Conservation (phyloP, 92 coral and sea anemone species). For the Desmophyllum pertusum region DNA sequence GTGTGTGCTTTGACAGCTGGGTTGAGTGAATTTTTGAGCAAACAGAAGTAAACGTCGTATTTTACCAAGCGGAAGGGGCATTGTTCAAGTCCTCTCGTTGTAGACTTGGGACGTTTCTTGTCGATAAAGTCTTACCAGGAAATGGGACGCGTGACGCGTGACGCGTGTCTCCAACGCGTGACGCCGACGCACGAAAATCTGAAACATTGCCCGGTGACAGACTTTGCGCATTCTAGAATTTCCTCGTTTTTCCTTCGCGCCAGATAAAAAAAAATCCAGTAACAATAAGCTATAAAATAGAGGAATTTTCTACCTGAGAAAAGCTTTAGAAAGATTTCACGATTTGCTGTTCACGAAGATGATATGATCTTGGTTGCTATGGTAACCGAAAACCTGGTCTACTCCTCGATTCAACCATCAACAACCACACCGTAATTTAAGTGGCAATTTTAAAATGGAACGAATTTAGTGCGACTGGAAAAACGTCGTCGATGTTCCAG, state of each 20-base stretch:
- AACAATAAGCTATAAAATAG: background rate
- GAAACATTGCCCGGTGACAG: background rate
- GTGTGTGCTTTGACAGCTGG: conserved; percentile 15
- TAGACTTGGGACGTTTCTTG: conserved; percentile 3
- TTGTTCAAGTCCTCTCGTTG: background rate
- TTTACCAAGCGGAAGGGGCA: background rate
- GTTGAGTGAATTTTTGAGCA: conserved; percentile 46
- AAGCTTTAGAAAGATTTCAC: background rate
- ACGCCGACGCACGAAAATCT: no score
- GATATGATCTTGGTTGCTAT: no score
- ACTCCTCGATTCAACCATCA: no score
- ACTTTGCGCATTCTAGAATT: background rate
- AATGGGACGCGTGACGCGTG: no score
- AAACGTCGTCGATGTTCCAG: no score
- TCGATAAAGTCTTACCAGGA: conserved; percentile 14
- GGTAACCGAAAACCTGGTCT: no score
- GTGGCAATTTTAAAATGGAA: background rate
- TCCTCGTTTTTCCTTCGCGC: background rate
- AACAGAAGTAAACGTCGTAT: conserved; percentile 6
- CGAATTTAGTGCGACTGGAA: background rate
- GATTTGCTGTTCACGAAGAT: background rate
- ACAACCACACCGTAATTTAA: background rate
- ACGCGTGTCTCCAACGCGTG: no score
- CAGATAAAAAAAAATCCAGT: no score
- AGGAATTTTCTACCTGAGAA: background rate